Percentiles rank a stretch among this genome's conserved stretches.
phyloP scores from a whole-genome alignment of 2,113 vertebrate species.

The Toxotes jaculatrix region DNA sequence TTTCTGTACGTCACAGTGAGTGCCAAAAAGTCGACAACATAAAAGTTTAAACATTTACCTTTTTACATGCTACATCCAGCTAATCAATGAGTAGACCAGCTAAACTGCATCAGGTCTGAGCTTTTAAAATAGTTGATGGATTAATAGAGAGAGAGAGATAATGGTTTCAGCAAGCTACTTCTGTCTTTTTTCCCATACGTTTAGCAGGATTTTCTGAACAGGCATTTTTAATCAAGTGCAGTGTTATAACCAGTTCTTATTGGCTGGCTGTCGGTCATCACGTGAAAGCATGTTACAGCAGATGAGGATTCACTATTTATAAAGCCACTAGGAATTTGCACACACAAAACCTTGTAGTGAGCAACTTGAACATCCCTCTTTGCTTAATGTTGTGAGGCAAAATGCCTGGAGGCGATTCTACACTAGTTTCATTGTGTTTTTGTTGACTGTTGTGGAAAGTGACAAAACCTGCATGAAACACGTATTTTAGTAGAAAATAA shows the following conservation, averaged over 20 bases:
- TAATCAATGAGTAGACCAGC: conserved; percentile 33
- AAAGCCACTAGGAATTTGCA: conserved; percentile 52
- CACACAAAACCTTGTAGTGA: conserved; percentile 38
- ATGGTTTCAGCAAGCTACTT: not conserved
- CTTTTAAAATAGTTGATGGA: not conserved
- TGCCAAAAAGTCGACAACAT: conserved; percentile 3
- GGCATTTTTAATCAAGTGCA: not conserved
- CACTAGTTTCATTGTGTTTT: conserved; percentile 63
- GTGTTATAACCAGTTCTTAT: conserved; percentile 24
- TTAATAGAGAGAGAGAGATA: not conserved
- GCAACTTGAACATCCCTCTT: conserved; percentile 23
- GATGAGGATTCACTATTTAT: conserved; percentile 37
- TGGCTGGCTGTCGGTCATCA: conserved; percentile 32
- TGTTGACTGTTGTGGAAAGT: conserved; percentile 74
- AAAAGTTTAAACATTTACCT: not conserved
- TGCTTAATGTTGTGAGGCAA: conserved; percentile 41
- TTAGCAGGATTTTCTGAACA: conserved; percentile 10
- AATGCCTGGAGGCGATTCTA: conserved; percentile 17
- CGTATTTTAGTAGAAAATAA: conserved; percentile 81
- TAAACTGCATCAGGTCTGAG: conserved; percentile 16
- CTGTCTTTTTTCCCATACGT: not conserved
- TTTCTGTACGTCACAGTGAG: not conserved
- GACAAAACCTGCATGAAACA: conserved; percentile 75
- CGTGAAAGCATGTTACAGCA: conserved; percentile 40
- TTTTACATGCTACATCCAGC: conserved; percentile 19